Percentiles rank a stretch among this genome's conserved stretches.
These are phyloP conservation scores for Chromobotia macracanthus DNA, from an alignment of 2,797 vertebrate species.

Conservation along the genomic window DNA sequence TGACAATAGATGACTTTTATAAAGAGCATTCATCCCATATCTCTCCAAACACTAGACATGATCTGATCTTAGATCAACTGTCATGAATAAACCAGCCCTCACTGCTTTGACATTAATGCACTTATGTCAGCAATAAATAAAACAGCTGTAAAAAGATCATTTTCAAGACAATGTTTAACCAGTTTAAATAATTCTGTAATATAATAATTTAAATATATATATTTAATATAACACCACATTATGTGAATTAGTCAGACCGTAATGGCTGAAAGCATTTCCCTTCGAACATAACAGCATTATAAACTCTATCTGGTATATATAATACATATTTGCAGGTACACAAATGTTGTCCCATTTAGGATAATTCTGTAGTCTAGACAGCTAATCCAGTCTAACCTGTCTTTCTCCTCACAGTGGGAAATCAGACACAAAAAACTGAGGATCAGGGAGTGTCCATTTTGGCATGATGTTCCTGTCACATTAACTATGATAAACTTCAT, in stretches of 20 bases:
- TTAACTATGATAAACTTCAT: conserved; percentile 37
- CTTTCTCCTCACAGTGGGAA: conserved; percentile 38
- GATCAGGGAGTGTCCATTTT: conserved; percentile 48
- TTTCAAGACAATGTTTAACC: conserved; percentile 22
- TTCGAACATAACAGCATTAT: conserved; percentile 12
- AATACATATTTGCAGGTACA: conserved; percentile 49
- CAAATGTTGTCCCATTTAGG: conserved; percentile 50
- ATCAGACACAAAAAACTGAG: conserved; percentile 1
- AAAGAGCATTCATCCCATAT: conserved; percentile 7
- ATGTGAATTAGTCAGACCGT: neutral
- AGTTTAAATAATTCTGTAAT: conserved; percentile 1
- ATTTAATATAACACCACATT: conserved; percentile 19
- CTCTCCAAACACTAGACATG: conserved; percentile 35
- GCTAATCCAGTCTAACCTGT: conserved; percentile 51
- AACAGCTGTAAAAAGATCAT: conserved; percentile 11
- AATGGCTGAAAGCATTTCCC: neutral
- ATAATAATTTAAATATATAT: neutral
- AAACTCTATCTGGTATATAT: conserved; percentile 46
- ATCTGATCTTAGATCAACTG: conserved; percentile 17
- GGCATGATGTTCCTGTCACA: conserved; percentile 49
- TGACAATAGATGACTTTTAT: conserved; percentile 15
- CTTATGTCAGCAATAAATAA: conserved; percentile 26
- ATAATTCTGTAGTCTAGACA: conserved; percentile 61
- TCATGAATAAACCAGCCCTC: conserved; percentile 8
- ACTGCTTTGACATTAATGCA: conserved; percentile 1